A percentile compares a stretch with the other conserved stretches of the same genome.
These are phyloP conservation scores for Glyptemys insculpta DNA, from an alignment of 2,797 vertebrate genomes.

Conservation along the genomic window DNA sequence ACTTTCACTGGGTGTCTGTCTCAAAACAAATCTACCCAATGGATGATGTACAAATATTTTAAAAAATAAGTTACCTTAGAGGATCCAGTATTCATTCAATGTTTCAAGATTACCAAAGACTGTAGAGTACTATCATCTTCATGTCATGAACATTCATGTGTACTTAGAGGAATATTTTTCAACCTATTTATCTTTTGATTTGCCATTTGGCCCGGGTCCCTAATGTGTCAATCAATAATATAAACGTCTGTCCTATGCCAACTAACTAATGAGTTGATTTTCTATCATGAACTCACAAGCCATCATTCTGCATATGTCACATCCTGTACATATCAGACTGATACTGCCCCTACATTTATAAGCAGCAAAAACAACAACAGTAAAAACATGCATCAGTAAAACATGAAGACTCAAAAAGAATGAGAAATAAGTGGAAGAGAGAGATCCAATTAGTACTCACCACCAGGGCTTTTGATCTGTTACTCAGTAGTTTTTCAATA, in stretches of 20 bases:
- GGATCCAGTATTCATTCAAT: background rate
- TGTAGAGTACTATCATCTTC: background rate
- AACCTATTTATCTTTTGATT: conserved; percentile 55
- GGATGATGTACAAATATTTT: background rate
- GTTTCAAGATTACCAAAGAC: conserved; percentile 12
- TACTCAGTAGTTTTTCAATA: conserved; percentile 94
- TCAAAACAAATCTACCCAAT: background rate
- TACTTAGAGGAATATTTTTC: conserved; percentile 32
- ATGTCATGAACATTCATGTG: conserved; percentile 27
- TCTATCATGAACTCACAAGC: conserved; percentile 31
- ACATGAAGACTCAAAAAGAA: background rate
- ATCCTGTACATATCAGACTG: conserved; percentile 10
- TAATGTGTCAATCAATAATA: conserved; percentile 41
- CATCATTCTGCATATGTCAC: conserved; percentile 27
- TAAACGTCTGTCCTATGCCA: conserved; percentile 55
- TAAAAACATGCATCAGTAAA: background rate
- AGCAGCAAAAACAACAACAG: conserved; percentile 19
- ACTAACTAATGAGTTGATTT: conserved; percentile 50
- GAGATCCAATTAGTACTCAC: conserved; percentile 80
- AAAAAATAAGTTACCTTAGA: background rate
- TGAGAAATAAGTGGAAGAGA: background rate
- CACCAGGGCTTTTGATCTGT: conserved; percentile 94
- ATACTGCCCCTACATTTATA: background rate
- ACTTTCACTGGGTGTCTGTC: background rate
- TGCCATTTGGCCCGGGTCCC: conserved; percentile 6